Conservation (phyloP, 2,797 vertebrate species). For the Typhlichthys eigenmanni region DNA sequence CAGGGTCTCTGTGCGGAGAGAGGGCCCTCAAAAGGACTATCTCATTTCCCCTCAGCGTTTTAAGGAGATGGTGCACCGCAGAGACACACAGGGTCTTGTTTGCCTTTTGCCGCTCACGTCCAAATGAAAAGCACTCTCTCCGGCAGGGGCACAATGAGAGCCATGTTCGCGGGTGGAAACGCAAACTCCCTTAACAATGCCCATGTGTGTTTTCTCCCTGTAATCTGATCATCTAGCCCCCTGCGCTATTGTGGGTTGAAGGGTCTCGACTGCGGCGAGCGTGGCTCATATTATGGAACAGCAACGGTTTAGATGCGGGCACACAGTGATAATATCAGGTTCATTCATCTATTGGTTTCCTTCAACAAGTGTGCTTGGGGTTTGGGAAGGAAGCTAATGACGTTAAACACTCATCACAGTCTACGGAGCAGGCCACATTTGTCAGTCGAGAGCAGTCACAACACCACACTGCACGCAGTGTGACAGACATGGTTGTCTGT, state of each 20-base stretch:
- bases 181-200: conserved; percentile 59
- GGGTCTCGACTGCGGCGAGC: conserved; percentile 56
- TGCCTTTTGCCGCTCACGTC: conserved; percentile 41
- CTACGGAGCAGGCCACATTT: conserved; percentile 26
- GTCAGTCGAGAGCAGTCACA: conserved; percentile 11
- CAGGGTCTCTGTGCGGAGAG: conserved; percentile 53
- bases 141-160: conserved; percentile 48
- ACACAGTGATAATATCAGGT: conserved; percentile 31
- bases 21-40: conserved; percentile 57
- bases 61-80: conserved; percentile 56
- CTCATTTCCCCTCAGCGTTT: conserved; percentile 54
- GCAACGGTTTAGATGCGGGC: conserved; percentile 45
- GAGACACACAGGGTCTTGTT: conserved; percentile 64
- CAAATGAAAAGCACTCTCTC: conserved; percentile 58
- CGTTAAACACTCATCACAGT: conserved; percentile 7
- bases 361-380: conserved; percentile 17
- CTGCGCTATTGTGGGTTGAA: conserved; percentile 53
- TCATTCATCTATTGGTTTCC: conserved; percentile 32
- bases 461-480: conserved; percentile 1
- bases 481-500: conserved; percentile 2
- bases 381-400: neutral
- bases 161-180: conserved; percentile 61
- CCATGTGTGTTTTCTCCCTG: conserved; percentile 61
- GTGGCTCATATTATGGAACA: conserved; percentile 47
- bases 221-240: conserved; percentile 69